These are phyloP conservation scores for Leucophenga maculata DNA, from an alignment of 2,888 invertebrate genomes.

Conservation along the genomic window DNA sequence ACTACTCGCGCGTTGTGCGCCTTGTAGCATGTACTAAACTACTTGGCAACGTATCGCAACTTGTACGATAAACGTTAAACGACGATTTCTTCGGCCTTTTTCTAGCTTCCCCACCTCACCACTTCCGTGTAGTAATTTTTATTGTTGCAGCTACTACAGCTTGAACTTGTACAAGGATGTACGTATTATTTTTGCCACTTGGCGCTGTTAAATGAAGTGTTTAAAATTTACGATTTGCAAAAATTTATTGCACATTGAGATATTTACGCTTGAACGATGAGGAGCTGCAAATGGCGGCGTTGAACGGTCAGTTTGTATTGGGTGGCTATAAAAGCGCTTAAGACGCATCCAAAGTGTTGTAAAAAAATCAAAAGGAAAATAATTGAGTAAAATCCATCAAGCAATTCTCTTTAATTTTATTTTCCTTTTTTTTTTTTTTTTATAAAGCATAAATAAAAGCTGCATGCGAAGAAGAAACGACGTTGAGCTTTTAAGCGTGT, in stretches of 20 bases:
- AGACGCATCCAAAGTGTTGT: not conserved
- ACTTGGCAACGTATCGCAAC: conserved; percentile 32
- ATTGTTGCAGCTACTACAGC: conserved; percentile 23
- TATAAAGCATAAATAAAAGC: conserved; percentile 1
- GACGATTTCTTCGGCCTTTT: conserved; percentile 39
- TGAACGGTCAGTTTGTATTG: not conserved
- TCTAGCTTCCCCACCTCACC: conserved; percentile 30
- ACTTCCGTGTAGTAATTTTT: too few species aligned
- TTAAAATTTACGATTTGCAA: conserved; percentile 55
- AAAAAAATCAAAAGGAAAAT: not conserved
- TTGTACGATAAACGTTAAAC: conserved; percentile 45
- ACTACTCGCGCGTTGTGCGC: not conserved
- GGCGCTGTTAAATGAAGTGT: conserved; percentile 54
- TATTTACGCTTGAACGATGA: conserved; percentile 34
- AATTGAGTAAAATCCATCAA: conserved; percentile 16
- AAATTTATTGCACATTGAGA: conserved; percentile 50
- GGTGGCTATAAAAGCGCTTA: too few species aligned
- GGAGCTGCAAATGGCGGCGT: not conserved
- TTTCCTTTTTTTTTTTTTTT: conserved; percentile 6
- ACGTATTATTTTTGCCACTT: not conserved
- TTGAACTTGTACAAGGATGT: not conserved
- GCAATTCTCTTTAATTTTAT: conserved; percentile 11
- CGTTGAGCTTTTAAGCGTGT: conserved; percentile 26
- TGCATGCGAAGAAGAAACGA: not conserved
- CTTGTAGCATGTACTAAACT: not conserved